Evolutionary conservation across 1,140 invertebrate species (phyloP).

Genomic region (Calliopsis andreniformis): DNA sequence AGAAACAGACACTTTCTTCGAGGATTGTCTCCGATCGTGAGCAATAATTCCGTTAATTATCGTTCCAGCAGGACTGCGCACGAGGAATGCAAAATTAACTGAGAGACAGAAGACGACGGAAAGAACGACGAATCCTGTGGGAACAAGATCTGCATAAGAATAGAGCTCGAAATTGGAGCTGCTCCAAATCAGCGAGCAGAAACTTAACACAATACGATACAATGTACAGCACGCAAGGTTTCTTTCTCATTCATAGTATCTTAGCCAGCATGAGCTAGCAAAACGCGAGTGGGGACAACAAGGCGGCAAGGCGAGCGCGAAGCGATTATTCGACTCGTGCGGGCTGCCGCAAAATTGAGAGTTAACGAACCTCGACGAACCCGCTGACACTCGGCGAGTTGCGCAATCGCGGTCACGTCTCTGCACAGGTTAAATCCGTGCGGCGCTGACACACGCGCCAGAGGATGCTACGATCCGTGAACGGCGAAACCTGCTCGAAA

Average conservation of each 20-base stretch:
- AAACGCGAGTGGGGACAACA: background rate
- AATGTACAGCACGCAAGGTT: too few species aligned
- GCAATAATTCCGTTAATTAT: too few species aligned
- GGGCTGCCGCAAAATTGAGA: constrained; percentile 72
- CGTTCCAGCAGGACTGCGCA: too few species aligned
- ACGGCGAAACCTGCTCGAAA: constrained; percentile 55
- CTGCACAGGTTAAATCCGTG: constrained; percentile 33
- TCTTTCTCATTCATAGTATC: background rate
- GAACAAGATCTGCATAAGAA: too few species aligned
- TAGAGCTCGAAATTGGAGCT: too few species aligned
- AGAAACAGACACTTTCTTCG: constrained; percentile 12
- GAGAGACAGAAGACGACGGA: too few species aligned
- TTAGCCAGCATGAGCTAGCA: background rate
- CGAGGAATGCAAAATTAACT: too few species aligned
- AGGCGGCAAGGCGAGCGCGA: constrained; percentile 4
- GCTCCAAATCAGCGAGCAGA: too few species aligned
- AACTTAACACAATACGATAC: too few species aligned
- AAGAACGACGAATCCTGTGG: too few species aligned
- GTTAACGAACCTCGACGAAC: constrained; percentile 74
- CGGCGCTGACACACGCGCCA: constrained; percentile 8
- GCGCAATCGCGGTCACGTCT: constrained; percentile 56
- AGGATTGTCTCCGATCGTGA: background rate
- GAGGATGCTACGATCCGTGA: constrained; percentile 29
- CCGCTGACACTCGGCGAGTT: constrained; percentile 62
- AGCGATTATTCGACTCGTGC: constrained; percentile 60